Conservation (phyloP, 2,888 invertebrate species). For the Lasioglossum figueresi region DNA sequence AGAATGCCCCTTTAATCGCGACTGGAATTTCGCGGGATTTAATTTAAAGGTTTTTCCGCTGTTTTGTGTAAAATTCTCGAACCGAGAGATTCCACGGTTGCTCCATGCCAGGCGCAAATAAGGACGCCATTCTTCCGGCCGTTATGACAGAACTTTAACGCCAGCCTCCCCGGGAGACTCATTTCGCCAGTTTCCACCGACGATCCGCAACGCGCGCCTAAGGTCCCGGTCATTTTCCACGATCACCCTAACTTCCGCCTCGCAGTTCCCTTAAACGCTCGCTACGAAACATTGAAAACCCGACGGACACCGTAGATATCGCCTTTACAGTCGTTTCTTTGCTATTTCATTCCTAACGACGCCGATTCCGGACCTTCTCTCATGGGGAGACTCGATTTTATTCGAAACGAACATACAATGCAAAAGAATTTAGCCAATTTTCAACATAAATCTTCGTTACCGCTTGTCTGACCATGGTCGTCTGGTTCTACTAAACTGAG, state of each 20-base stretch:
- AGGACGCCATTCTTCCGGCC: conserved; percentile 7
- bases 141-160: conserved; percentile 36
- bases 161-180: conserved; percentile 15
- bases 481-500: neutral
- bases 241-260: conserved; percentile 32
- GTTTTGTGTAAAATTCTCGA: neutral
- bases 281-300: conserved; percentile 18
- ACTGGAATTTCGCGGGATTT: neutral
- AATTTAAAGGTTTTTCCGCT: neutral
- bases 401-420: neutral
- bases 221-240: conserved; percentile 19
- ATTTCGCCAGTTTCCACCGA: conserved; percentile 30
- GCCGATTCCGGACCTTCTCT: too few species aligned
- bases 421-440: neutral
- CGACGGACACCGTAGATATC: neutral
- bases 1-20: neutral
- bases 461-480: neutral
- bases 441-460: neutral
- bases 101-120: neutral
- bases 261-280: conserved; percentile 44
- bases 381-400: neutral
- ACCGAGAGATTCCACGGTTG: neutral
- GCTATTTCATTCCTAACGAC: neutral
- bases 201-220: neutral
- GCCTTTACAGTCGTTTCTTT: neutral